Conservation (phyloP, 2,113 vertebrate species). For the Sigmodon hispidus region DNA sequence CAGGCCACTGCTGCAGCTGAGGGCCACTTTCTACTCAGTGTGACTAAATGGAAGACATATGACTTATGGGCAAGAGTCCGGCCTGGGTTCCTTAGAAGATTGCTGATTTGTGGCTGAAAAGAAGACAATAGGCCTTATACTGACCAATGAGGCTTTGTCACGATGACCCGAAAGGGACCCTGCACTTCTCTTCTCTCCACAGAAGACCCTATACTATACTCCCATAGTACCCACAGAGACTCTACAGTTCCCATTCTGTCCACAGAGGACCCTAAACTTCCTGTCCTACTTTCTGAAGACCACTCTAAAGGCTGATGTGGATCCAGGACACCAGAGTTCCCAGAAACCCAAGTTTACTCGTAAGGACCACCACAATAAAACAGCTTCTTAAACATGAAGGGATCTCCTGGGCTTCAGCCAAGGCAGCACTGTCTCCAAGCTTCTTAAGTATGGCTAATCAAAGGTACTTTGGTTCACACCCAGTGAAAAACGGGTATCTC, state of each 20-base stretch:
- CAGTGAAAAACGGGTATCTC: too few relatives aligned
- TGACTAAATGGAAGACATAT: fast-evolving
- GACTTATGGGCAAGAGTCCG: fast-evolving
- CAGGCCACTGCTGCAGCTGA: fast-evolving
- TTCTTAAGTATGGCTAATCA: not conserved
- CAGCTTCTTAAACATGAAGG: not conserved
- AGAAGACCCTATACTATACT: too few relatives aligned
- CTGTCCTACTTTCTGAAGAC: not conserved
- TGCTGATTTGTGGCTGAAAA: not conserved
- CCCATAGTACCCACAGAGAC: too few relatives aligned
- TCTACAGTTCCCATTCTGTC: not conserved
- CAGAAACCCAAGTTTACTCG: not conserved
- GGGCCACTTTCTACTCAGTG: too few relatives aligned
- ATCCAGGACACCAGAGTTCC: not conserved
- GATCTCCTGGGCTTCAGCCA: not conserved
- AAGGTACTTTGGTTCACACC: too few relatives aligned
- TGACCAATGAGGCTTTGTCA: not conserved
- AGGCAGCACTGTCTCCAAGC: not conserved
- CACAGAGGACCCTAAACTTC: not conserved
- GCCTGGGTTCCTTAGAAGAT: too few relatives aligned
- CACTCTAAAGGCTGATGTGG: not conserved
- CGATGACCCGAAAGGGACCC: not conserved
- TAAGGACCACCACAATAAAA: not conserved
- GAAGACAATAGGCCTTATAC: fast-evolving
- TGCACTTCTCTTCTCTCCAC: not conserved